Percentiles rank a stretch among this genome's conserved stretches.
phyloP scores from a whole-genome alignment of 1,140 invertebrate species.

The Neomicropteryx cornuta region DNA sequence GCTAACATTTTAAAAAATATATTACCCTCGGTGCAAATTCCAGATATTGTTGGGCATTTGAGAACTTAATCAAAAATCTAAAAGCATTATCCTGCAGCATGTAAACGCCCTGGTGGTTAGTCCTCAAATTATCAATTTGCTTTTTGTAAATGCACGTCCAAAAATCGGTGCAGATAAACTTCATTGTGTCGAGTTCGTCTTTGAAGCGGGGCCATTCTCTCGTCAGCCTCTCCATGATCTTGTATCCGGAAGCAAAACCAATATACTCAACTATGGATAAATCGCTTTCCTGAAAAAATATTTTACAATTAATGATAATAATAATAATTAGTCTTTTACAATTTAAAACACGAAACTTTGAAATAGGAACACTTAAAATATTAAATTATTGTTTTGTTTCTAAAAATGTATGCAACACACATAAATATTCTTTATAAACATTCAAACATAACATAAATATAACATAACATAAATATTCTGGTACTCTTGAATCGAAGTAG shows the following conservation, averaged over 20 bases:
- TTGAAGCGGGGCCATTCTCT: slow-evolving; percentile 90
- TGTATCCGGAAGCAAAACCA: slow-evolving; percentile 85
- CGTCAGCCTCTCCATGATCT: slow-evolving; percentile 86
- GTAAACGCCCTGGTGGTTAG: slow-evolving; percentile 97
- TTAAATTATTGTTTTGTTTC: slow-evolving; percentile 5
- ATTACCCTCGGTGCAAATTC: slow-evolving; percentile 77
- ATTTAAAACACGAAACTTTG: slow-evolving; percentile 6
- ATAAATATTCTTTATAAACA: background rate
- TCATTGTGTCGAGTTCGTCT: slow-evolving; percentile 96
- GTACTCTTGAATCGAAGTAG: no score
- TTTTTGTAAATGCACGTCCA: slow-evolving; percentile 96
- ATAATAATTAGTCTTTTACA: slow-evolving; percentile 9
- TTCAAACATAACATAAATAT: background rate
- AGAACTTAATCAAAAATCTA: slow-evolving; percentile 79
- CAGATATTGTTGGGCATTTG: slow-evolving; percentile 82
- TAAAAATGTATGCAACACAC: no score
- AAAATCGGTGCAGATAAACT: slow-evolving; percentile 98
- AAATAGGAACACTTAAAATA: slow-evolving; percentile 6
- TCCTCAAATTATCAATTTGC: slow-evolving; percentile 96
- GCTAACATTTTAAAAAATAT: background rate
- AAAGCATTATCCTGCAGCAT: slow-evolving; percentile 96
- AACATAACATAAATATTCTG: no score
- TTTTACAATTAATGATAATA: slow-evolving; percentile 13
- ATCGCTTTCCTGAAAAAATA: slow-evolving; percentile 58
- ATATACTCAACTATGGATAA: slow-evolving; percentile 82